Evolutionary conservation across 2,888 invertebrate genomes (phyloP).

Genomic region (Meteorus colon): DNA sequence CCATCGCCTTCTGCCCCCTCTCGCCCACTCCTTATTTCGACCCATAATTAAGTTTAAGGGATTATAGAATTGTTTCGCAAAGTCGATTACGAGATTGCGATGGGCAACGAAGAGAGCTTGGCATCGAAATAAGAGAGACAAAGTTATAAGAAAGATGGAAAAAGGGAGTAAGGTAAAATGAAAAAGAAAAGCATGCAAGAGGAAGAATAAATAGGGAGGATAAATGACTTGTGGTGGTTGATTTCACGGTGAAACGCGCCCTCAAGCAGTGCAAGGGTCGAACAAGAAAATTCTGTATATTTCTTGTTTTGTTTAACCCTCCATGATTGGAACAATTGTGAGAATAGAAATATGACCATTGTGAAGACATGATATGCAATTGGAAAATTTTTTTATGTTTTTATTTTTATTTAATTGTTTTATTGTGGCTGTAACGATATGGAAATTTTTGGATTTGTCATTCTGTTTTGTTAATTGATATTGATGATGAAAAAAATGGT

Average conservation of each 20-base stretch:
- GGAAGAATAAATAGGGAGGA: constrained; percentile 29
- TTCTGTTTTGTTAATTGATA: too few relatives aligned
- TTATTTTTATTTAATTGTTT: too few relatives aligned
- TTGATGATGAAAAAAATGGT: too few relatives aligned
- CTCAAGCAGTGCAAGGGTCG: neutral
- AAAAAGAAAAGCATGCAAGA: constrained; percentile 2
- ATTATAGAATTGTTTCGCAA: constrained; percentile 71
- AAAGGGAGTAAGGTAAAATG: neutral
- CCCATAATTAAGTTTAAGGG: constrained; percentile 70
- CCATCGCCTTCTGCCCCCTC: neutral
- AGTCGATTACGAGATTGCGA: constrained; percentile 68
- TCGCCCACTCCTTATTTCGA: constrained; percentile 49
- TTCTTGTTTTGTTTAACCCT: neutral
- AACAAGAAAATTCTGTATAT: neutral
- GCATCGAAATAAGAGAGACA: constrained; percentile 10
- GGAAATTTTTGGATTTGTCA: too few relatives aligned
- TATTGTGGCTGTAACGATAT: too few relatives aligned
- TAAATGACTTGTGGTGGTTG: constrained; percentile 49
- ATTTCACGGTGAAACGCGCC: constrained; percentile 54
- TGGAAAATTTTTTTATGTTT: too few relatives aligned
- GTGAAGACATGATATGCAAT: too few relatives aligned
- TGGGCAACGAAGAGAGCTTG: constrained; percentile 34
- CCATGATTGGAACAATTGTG: too few relatives aligned
- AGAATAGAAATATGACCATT: too few relatives aligned
- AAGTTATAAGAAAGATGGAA: constrained; percentile 2